Conservation (phyloP, 1,140 invertebrate genomes). For the Myzus persicae region DNA sequence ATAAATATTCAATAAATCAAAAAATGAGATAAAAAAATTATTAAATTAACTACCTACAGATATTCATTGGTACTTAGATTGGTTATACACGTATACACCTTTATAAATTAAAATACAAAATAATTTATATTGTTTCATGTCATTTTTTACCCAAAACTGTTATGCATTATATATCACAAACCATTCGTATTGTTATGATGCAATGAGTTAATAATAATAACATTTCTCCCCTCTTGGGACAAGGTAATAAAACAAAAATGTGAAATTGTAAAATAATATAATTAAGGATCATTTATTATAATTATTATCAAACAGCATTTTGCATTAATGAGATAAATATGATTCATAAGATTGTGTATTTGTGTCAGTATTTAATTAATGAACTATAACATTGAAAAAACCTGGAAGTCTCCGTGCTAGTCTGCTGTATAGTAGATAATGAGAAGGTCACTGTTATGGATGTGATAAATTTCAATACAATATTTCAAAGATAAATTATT, state of each 20-base stretch:
- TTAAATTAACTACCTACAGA: background rate
- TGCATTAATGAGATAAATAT: background rate
- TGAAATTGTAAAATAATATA: background rate
- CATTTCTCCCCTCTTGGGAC: background rate
- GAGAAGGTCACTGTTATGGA: background rate
- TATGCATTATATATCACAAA: slow-evolving; percentile 10
- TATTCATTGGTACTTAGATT: background rate
- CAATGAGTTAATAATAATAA: slow-evolving; percentile 23
- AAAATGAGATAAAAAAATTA: background rate
- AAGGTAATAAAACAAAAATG: slow-evolving; percentile 12
- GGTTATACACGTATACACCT: background rate
- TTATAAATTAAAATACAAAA: slow-evolving; percentile 17
- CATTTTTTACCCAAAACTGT: background rate
- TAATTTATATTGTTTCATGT: slow-evolving; percentile 28
- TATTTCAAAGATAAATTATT: background rate
- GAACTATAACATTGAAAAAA: background rate
- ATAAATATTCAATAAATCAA: background rate
- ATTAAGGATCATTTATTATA: slow-evolving; percentile 23
- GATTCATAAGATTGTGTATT: background rate
- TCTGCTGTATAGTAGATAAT: background rate
- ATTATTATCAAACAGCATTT: slow-evolving; percentile 1
- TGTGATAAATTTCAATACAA: background rate
- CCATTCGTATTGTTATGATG: background rate
- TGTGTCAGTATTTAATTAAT: background rate
- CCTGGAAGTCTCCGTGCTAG: background rate